phyloP scores from a whole-genome alignment of 1,140 invertebrate species.

The Camponotus pennsylvanicus region DNA sequence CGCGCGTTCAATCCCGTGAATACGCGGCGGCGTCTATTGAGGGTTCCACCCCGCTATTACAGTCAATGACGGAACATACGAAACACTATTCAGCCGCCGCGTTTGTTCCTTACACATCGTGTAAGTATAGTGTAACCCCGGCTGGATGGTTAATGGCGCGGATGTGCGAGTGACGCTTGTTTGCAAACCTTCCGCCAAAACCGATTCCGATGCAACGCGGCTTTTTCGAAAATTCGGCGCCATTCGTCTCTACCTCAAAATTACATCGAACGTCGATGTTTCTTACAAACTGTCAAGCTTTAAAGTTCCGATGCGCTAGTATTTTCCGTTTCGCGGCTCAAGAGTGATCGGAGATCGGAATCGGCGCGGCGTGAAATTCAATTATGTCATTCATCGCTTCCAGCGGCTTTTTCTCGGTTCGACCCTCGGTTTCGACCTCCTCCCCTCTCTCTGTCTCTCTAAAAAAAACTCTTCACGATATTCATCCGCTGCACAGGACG shows the following conservation, averaged over 20 bases:
- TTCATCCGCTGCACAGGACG: constrained; percentile 74
- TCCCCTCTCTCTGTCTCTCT: too few species aligned
- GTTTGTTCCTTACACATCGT: constrained; percentile 77
- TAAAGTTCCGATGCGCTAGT: too few species aligned
- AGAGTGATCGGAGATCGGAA: constrained; percentile 44
- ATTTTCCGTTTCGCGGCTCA: background rate
- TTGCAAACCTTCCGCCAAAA: constrained; percentile 57
- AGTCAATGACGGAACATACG: constrained; percentile 77
- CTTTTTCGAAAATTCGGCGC: background rate
- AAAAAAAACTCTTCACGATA: constrained; percentile 67
- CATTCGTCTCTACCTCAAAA: background rate
- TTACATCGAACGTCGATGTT: background rate
- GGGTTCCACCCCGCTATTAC: constrained; percentile 77
- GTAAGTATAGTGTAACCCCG: constrained; percentile 71
- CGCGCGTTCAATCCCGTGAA: constrained; percentile 71
- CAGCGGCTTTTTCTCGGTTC: constrained; percentile 62
- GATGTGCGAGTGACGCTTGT: constrained; percentile 71
- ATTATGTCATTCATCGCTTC: constrained; percentile 83
- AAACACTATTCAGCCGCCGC: constrained; percentile 75
- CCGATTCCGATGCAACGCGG: constrained; percentile 26
- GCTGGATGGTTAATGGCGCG: constrained; percentile 63
- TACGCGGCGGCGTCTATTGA: constrained; percentile 72
- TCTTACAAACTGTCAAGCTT: background rate
- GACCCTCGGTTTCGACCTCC: background rate
- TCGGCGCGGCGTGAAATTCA: constrained; percentile 84